Percentiles rank a stretch among this genome's conserved stretches.
Evolutionary conservation across 1,140 invertebrate genomes (phyloP).

Genomic region (Prorops nasuta): DNA sequence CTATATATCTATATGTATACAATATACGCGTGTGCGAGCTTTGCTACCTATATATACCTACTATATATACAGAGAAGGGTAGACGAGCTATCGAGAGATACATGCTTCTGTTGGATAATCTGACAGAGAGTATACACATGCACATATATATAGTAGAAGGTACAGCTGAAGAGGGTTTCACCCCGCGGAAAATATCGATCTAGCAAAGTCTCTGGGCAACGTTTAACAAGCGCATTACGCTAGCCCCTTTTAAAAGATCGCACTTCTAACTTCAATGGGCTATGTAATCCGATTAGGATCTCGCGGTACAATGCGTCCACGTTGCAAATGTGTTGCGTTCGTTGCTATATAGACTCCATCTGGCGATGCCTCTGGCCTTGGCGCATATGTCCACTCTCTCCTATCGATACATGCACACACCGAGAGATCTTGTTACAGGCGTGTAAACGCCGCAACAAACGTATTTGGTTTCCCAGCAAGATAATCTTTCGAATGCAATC

Average conservation of each 20-base stretch:
- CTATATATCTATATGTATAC: too few relatives aligned
- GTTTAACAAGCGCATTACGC: constrained; percentile 48
- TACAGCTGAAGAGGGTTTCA: constrained; percentile 13
- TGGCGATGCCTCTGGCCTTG: constrained; percentile 34
- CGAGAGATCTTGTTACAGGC: too few relatives aligned
- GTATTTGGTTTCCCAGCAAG: too few relatives aligned
- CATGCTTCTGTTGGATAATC: constrained; percentile 41
- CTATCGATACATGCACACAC: too few relatives aligned
- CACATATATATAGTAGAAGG: too few relatives aligned
- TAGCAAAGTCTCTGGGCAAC: constrained; percentile 15
- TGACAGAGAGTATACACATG: too few relatives aligned
- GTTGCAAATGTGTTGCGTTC: constrained; percentile 33
- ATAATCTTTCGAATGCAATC: too few relatives aligned
- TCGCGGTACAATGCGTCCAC: constrained; percentile 28
- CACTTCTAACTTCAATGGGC: constrained; percentile 56
- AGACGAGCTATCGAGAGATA: constrained; percentile 40
- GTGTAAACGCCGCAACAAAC: too few relatives aligned
- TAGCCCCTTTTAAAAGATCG: constrained; percentile 53
- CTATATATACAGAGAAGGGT: too few relatives aligned
- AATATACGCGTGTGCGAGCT: too few relatives aligned
- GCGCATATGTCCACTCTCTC: constrained; percentile 9
- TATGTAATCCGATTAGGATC: constrained; percentile 56
- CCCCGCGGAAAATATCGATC: constrained; percentile 48
- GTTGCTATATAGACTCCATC: constrained; percentile 44
- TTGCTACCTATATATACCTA: too few relatives aligned